Evolutionary conservation across 2,888 invertebrate species (phyloP), one percentile per base, ranked within the genome.

Genomic region (Tetropium fuscum): DNA sequence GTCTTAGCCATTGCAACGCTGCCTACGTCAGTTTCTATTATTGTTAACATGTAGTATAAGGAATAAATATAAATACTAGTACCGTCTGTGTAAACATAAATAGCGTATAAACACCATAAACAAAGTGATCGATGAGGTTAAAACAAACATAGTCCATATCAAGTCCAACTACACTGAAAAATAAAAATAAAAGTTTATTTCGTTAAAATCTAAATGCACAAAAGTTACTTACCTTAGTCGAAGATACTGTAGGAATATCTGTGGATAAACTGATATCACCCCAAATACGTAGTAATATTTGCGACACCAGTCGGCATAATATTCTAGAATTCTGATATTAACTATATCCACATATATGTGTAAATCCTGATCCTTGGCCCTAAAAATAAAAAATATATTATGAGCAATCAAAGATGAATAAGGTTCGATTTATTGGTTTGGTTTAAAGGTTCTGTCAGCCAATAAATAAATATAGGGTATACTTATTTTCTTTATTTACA

Each of bases 101-200:
- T 5, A 40, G 7, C 1, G 51, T 51, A 10, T 51, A 51, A 11
- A 40, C 11, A 5, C 10, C 25, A 6, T 40, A 51, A 3, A 40
- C 16, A 7, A 51, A 27, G 15, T 51, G 25, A 16, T 27, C 40
- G 19, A 51, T 18, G 51, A 51, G 27, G 27, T 51, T 40, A 27
- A 51, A 51, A 18, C 51, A 51, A 11, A 51, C 51, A 40, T 51
- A 51, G 7, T 51, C 40, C 51, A 51, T 51, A 18, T 51, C 51
- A 40, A 51, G 51, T 51, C 51, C 51, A 51, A 51, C 51, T 51
- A 51, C 51, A 51, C 51, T 51, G 51, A 38, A 51, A 51, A 51
- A 51, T 38, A 44, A 40, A 40, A 18, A 38, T 10, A 40, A 40
- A 15, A 51, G 51, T 25, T 51, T 48, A 25, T 22, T 13, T 48